phyloP scores from a whole-genome alignment of 2,888 invertebrate species.

The Eupeodes luniger region DNA sequence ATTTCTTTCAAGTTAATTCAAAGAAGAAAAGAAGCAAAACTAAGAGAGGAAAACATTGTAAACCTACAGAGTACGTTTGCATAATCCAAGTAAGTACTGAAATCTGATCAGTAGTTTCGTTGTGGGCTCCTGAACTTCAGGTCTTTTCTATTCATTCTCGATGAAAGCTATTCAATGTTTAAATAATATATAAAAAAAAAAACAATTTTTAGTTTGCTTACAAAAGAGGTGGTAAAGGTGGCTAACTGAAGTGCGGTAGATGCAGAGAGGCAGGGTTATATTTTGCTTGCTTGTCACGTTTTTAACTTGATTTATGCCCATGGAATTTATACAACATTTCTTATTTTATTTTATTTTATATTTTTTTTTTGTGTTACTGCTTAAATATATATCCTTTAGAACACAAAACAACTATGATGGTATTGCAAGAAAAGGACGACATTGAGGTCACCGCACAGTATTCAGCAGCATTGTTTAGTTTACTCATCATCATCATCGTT shows the following conservation, averaged over 20 bases:
- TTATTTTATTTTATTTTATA: conserved; percentile 21
- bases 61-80: conserved; percentile 14
- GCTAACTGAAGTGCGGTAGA: neutral
- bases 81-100: conserved; percentile 34
- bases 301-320: conserved; percentile 74
- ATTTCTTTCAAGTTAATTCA: conserved; percentile 1
- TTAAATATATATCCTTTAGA: conserved; percentile 15
- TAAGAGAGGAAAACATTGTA: neutral
- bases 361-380: neutral
- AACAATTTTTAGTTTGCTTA: conserved; percentile 3
- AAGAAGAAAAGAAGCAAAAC: neutral
- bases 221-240: neutral
- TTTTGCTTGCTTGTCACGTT: conserved; percentile 67
- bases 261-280: neutral
- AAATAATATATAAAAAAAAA: neutral
- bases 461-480: conserved; percentile 55
- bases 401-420: conserved; percentile 26
- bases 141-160: conserved; percentile 1
- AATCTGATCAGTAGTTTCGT: conserved; percentile 23
- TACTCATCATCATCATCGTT: conserved; percentile 49
- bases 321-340: conserved; percentile 65
- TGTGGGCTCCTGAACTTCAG: conserved; percentile 5
- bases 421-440: conserved; percentile 47
- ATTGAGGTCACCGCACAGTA: conserved; percentile 60
- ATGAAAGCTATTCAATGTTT: conserved; percentile 39